Evolutionary conservation across 2,888 invertebrate genomes (phyloP).

Genomic region (Cerceris rybyensis): DNA sequence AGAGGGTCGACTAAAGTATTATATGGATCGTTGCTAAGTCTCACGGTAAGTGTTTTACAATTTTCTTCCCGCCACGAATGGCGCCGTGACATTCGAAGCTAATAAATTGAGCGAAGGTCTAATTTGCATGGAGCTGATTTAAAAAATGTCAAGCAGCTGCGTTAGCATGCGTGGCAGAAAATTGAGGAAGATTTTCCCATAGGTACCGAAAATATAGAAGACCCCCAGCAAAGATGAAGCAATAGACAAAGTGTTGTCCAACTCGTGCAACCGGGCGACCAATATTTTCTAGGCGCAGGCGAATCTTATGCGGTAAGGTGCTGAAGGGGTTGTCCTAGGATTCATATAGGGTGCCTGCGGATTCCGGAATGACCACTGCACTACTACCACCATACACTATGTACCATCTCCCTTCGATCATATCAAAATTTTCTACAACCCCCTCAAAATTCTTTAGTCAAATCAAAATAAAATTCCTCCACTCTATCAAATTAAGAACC

Average conservation of each 20-base stretch:
- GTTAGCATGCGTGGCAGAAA: conserved; percentile 54
- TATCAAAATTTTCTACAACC: neutral
- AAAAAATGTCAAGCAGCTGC: conserved; percentile 67
- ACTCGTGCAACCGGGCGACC: conserved; percentile 12
- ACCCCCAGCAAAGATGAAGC: conserved; percentile 75
- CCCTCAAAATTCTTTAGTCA: neutral
- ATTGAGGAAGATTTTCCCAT: conserved; percentile 73
- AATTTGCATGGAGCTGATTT: conserved; percentile 79
- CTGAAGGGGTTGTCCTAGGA: conserved; percentile 65
- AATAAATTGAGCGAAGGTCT: conserved; percentile 71
- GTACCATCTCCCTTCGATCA: neutral
- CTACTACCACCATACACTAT: neutral
- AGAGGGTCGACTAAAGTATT: no score
- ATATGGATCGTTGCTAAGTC: neutral
- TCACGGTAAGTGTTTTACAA: conserved; percentile 4
- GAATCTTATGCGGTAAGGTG: conserved; percentile 70
- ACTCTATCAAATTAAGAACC: neutral
- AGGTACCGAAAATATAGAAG: conserved; percentile 67
- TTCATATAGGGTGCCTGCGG: conserved; percentile 27
- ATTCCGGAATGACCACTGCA: neutral
- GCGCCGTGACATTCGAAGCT: conserved; percentile 64
- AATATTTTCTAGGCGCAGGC: conserved; percentile 6
- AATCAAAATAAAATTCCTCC: neutral
- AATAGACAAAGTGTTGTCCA: conserved; percentile 44
- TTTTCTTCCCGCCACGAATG: conserved; percentile 7